phyloP scores from a whole-genome alignment of 2,113 vertebrate genomes.

The Indicator maculatus region DNA sequence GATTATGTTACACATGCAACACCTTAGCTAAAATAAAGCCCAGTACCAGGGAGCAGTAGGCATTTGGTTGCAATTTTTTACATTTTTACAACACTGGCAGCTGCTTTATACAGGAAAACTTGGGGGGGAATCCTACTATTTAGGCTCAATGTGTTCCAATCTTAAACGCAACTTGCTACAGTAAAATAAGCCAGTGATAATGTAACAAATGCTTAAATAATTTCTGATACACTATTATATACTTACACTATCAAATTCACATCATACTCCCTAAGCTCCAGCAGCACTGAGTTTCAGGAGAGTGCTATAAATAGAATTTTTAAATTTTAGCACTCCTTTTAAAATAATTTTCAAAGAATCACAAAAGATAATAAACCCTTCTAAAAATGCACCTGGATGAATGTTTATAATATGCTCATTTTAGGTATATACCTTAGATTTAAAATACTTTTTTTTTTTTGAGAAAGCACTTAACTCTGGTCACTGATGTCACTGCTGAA shows the following conservation, averaged over 20 bases:
- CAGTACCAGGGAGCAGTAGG: background rate
- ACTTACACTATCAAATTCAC: background rate
- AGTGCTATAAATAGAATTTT: background rate
- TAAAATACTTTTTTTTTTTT: background rate
- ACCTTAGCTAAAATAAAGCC: constrained; percentile 23
- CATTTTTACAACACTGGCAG: background rate
- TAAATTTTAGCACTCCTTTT: background rate
- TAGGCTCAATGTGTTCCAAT: background rate
- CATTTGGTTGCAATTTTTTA: constrained; percentile 34
- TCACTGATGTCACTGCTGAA: constrained; percentile 44
- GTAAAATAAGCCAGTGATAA: background rate
- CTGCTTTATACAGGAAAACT: background rate
- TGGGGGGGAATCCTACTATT: background rate
- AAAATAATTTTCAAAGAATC: background rate
- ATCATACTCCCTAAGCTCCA: background rate
- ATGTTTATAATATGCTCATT: background rate
- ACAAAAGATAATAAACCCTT: background rate
- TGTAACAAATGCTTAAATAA: background rate
- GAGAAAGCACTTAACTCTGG: background rate
- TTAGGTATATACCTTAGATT: background rate
- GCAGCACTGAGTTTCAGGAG: background rate
- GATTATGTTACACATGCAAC: constrained; percentile 11
- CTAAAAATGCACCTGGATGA: background rate
- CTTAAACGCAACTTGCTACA: background rate
- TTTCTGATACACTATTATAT: background rate